Evolutionary conservation across 2,113 vertebrate genomes (phyloP), one percentile per base, ranked within the genome.

Genomic region (Pygoscelis adeliae): DNA sequence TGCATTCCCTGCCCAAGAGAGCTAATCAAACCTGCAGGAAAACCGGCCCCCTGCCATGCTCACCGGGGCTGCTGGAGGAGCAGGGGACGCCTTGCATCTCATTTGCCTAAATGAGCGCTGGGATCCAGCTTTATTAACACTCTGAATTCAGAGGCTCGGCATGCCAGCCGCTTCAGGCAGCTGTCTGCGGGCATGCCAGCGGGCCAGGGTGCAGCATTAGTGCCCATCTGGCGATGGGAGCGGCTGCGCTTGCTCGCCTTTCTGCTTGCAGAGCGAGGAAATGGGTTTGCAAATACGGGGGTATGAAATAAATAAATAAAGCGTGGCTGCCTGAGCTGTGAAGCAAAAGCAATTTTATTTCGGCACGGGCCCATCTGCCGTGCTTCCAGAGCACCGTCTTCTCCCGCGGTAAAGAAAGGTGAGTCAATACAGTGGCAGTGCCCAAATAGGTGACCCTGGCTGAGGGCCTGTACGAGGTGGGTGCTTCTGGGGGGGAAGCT

Each of bases 301-400:
- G 21, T 53, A 36, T 29, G 61, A n/a, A n/a, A 17, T 26, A 78
- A 87, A 83, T 62, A 56, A 58, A 49, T 19, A 25, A 44, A 71
- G n/a, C 0, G 0, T 10, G 49, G n/a, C 73, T 47, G 87, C 36
- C 69, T 12, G 55, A 74, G 84, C 87, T 38, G 10, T 3, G n/a
- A 55, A 76, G 66, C 4, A 78, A 63, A 76, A 74, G 65, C 47
- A 23, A 59, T 81, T 92, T 70, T 78, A 65, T 65, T 63, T 20
- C 5, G 0, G 21, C 1, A 8, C 4, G 1, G 40, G 9, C 49
- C 53, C 93, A 67, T 82, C 83, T 89, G 74, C 84, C 13, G 7
- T 1, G 0, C 42, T 69, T 72, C 27, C 50, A 2, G 58, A 16
- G 72, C 44, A 12, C 0, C 46, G 2, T 6, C 55, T 47, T 49